Evolutionary conservation across 2,797 vertebrate genomes (phyloP).

Genomic region (Oryzias sinensis): DNA sequence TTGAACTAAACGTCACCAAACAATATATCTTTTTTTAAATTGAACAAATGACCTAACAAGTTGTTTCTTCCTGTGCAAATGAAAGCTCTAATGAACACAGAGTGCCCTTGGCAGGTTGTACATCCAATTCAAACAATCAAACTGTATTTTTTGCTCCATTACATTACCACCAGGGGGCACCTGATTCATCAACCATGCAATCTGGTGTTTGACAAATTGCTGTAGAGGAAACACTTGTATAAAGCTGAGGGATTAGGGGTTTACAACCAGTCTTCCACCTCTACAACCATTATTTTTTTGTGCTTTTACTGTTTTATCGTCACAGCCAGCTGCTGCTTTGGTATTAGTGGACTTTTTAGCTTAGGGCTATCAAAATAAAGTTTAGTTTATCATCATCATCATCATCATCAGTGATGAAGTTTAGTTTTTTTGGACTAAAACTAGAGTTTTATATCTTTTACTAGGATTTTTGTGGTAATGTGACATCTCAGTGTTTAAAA

Average conservation of each 20-base stretch:
- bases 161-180: conserved; percentile 81
- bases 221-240: conserved; percentile 64
- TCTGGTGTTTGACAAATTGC: conserved; percentile 75
- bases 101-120: conserved; percentile 69
- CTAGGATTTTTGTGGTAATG: no score
- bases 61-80: conserved; percentile 52
- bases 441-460: no score
- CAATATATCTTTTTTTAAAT: conserved; percentile 18
- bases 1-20: conserved; percentile 12
- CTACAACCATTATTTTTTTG: conserved; percentile 31
- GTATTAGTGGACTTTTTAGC: neutral
- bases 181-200: conserved; percentile 73
- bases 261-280: conserved; percentile 56
- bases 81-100: conserved; percentile 53
- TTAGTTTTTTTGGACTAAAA: no score
- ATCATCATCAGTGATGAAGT: no score
- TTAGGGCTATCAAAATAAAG: no score
- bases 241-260: conserved; percentile 57
- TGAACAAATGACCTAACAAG: conserved; percentile 36
- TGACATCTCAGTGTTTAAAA: no score
- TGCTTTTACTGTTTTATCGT: conserved; percentile 51
- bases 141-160: conserved; percentile 76
- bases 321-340: conserved; percentile 35
- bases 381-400: no score
- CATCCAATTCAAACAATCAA: conserved; percentile 71